phyloP scores from a whole-genome alignment of 2,797 vertebrate species.

The Denticeps clupeoides region DNA sequence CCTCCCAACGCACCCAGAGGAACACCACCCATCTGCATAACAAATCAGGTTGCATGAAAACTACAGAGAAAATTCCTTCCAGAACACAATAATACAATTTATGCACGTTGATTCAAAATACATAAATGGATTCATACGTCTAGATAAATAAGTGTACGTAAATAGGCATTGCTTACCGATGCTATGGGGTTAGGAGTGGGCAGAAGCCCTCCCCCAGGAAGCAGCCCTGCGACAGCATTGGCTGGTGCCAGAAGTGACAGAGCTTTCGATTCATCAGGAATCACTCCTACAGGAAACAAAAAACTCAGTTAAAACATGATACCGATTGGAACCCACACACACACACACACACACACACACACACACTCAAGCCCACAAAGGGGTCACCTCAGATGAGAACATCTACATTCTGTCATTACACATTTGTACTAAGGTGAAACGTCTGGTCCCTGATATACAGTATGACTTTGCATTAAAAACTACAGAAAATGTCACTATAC shows the following conservation, averaged over 20 bases:
- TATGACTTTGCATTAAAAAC: slow-evolving; percentile 48
- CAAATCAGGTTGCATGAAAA: neutral
- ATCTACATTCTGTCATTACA: slow-evolving; percentile 60
- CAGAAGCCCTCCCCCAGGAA: slow-evolving; percentile 95
- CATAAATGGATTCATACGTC: neutral
- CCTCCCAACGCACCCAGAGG: slow-evolving; percentile 83
- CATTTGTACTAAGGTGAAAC: slow-evolving; percentile 39
- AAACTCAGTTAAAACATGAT: slow-evolving; percentile 29
- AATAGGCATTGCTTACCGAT: slow-evolving; percentile 56
- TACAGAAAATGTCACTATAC: slow-evolving; percentile 90
- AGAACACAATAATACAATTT: neutral
- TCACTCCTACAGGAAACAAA: slow-evolving; percentile 87
- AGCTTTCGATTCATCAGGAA: slow-evolving; percentile 99
- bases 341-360: slow-evolving; percentile 44
- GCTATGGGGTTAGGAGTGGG: slow-evolving; percentile 92
- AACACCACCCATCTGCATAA: slow-evolving; percentile 78
- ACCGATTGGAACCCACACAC: slow-evolving; percentile 33
- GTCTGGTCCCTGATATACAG: slow-evolving; percentile 35
- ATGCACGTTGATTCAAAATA: neutral
- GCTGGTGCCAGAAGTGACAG: slow-evolving; percentile 97
- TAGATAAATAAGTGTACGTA: neutral
- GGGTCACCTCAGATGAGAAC: slow-evolving; percentile 76
- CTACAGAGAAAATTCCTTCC: neutral
- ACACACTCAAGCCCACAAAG: slow-evolving; percentile 57
- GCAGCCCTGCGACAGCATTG: slow-evolving; percentile 97